A percentile compares a stretch with the other conserved stretches of the same genome.
Evolutionary conservation across 2,797 vertebrate species (phyloP).

Genomic region (Coregonus ussuriensis): DNA sequence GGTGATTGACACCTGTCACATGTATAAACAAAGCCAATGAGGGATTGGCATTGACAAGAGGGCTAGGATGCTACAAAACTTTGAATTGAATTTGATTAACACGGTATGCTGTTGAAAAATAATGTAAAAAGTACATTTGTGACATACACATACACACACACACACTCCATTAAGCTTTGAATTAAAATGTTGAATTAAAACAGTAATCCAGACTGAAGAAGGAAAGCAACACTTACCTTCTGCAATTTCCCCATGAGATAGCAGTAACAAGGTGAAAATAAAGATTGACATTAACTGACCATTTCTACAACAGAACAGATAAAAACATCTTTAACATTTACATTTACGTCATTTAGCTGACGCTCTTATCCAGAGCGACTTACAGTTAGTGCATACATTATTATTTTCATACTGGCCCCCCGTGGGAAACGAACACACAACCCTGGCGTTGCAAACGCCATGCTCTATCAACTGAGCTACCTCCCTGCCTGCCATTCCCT

Average conservation of each 20-base stretch:
- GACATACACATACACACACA: neutral
- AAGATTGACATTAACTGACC: conserved; percentile 51
- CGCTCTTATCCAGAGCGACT: no score
- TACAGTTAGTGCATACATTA: no score
- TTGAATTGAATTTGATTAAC: neutral
- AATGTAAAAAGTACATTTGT: neutral
- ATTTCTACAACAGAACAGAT: conserved; percentile 54
- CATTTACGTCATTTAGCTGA: no score
- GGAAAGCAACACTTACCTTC: conserved; percentile 72
- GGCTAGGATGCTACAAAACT: no score
- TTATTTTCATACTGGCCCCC: no score
- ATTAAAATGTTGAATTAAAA: neutral
- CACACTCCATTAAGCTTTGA: neutral
- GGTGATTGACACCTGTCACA: conserved; percentile 87
- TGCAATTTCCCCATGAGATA: conserved; percentile 64
- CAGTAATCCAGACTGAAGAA: neutral
- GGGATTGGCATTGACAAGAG: no score
- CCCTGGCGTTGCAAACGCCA: no score
- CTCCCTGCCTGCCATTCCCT: no score
- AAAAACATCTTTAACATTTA: no score
- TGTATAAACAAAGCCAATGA: neutral
- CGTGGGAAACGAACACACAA: no score
- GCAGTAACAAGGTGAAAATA: conserved; percentile 56
- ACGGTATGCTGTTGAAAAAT: neutral
- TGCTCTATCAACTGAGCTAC: no score